Base-by-base conservation (phyloP, 2,888 invertebrate species). In the Diachrysia chrysitis region DNA sequence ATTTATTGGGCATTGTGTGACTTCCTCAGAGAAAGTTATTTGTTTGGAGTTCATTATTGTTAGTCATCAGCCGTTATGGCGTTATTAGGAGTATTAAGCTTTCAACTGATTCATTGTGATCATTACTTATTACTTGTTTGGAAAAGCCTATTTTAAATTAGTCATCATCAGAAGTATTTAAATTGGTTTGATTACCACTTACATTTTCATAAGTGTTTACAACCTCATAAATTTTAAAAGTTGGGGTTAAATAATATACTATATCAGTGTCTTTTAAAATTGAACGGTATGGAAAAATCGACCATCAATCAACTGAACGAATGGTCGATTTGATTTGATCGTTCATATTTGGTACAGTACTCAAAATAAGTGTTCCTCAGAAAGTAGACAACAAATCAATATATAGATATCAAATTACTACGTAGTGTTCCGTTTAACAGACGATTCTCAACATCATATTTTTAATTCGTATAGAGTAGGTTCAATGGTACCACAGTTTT, bases 11-110 rank as follows among this genome's bases (percentile, higher is more conserved):
- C 57, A 82, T 82, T 82, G 75, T 81, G 35, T 56, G 25, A 69
- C 35, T 76, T 76, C 74, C 69, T 66, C 71, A 63, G 81, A 68
- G 85, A 86, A 86, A 84, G 85, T 83, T 69, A 82, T 80, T 81
- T 74, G 77, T 78, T 69, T 71, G 23, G 54, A 69, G 57, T 73
- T 75, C 60, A 67, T 73, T 46, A 48, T 19, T 61, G 58, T 78
- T 71, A 74, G 75, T 74, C 60, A 63, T 58, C 42, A 4, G n/a
- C 19, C 46, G 46, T 46, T 74, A 23, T 51, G 57, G 56, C 17
- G 42, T 17, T 46, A 21, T 35, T 16, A 21, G 10, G 32, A 57
- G 35, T 53, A 53, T 53, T 21, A 16, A 23, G 25, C 25, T 21
- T 23, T 21, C 53, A 14, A 46, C 19, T 19, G 48, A 48, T 48